phyloP scores from a whole-genome alignment of 2,797 vertebrate genomes.

The Chaenodraco wilsoni region DNA sequence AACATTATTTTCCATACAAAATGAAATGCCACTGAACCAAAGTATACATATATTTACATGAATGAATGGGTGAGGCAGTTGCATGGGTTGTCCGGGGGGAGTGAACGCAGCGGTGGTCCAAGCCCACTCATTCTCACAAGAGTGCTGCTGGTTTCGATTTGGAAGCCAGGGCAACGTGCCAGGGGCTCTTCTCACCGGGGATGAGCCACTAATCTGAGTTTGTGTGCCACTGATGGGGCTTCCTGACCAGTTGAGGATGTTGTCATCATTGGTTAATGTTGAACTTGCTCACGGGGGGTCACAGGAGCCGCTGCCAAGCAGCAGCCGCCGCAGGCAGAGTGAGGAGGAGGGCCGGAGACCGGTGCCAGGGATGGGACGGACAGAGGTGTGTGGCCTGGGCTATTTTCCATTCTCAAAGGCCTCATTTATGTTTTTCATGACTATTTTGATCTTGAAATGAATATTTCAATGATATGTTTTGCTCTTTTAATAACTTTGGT shows the following conservation, averaged over 20 bases:
- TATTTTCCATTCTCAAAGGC: not conserved
- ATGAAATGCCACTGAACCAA: too few species aligned
- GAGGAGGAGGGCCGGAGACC: not conserved
- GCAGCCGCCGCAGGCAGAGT: slow-evolving; percentile 14
- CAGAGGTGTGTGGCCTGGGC: slow-evolving; percentile 25
- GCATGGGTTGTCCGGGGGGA: not conserved
- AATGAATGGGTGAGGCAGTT: slow-evolving; percentile 40
- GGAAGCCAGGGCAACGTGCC: slow-evolving; percentile 64
- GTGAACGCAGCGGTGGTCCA: slow-evolving; percentile 18
- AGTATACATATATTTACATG: slow-evolving; percentile 20
- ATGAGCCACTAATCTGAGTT: slow-evolving; percentile 79
- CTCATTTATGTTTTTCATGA: not conserved
- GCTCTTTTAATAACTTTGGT: not conserved
- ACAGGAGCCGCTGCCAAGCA: slow-evolving; percentile 52
- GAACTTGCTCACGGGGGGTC: slow-evolving; percentile 65
- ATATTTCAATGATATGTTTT: not conserved
- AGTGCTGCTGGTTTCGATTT: slow-evolving; percentile 77
- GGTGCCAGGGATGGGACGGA: slow-evolving; percentile 15
- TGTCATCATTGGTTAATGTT: slow-evolving; percentile 78
- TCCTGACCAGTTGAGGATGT: slow-evolving; percentile 77
- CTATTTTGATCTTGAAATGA: not conserved
- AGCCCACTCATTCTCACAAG: slow-evolving; percentile 64
- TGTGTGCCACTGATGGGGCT: slow-evolving; percentile 76
- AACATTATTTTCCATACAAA: not conserved
- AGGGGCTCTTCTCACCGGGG: slow-evolving; percentile 71